Conservation (phyloP, 2,888 invertebrate genomes). For the Ischnus inquisitorius region DNA sequence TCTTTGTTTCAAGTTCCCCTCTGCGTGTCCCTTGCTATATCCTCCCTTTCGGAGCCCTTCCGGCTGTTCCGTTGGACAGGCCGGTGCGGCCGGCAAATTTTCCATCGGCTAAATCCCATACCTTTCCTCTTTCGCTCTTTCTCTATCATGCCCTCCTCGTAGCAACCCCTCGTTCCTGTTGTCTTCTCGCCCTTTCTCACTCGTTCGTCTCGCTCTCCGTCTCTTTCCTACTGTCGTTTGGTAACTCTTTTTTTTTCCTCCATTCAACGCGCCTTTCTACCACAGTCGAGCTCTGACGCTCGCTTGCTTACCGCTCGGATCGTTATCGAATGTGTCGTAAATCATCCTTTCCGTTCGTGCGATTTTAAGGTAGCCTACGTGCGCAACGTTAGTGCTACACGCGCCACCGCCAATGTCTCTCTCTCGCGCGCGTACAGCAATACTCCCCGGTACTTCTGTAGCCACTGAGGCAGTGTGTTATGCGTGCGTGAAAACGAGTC, state of each 20-base stretch:
- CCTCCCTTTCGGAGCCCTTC: constrained; percentile 48
- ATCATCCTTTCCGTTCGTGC: constrained; percentile 71
- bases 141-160: constrained; percentile 19
- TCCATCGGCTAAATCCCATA: constrained; percentile 43
- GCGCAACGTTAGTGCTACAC: constrained; percentile 65
- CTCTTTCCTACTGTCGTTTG: constrained; percentile 28
- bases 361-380: constrained; percentile 70
- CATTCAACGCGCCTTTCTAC: constrained; percentile 9
- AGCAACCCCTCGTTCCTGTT: constrained; percentile 29
- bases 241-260: constrained; percentile 47
- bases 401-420: constrained; percentile 60
- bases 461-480: constrained; percentile 46
- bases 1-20: constrained; percentile 70
- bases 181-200: constrained; percentile 37
- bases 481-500: constrained; percentile 66
- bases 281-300: constrained; percentile 46
- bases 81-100: constrained; percentile 53
- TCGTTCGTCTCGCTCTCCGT: constrained; percentile 1
- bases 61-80: constrained; percentile 44
- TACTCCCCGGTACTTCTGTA: constrained; percentile 22
- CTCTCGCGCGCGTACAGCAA: constrained; percentile 10
- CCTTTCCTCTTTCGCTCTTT: constrained; percentile 35
- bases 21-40: constrained; percentile 42
- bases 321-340: constrained; percentile 78
- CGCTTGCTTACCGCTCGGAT: constrained; percentile 65